A percentile compares a stretch with the other conserved stretches of the same genome.
These are phyloP conservation scores for Octodonta nipae DNA, from an alignment of 2,888 invertebrate species.

Conservation along the genomic window DNA sequence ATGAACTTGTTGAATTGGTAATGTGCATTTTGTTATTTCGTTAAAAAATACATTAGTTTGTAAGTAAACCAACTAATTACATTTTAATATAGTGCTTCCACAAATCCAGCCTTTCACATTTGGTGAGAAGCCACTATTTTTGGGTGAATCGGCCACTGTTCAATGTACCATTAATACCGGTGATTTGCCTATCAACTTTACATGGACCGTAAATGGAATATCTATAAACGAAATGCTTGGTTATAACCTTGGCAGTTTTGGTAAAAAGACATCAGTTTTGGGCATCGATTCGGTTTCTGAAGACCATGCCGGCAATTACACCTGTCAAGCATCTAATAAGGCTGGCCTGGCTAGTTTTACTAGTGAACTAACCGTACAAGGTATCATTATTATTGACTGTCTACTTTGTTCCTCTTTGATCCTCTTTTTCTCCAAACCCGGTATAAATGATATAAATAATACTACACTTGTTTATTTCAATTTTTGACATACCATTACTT, in stretches of 20 bases:
- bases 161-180: constrained; percentile 51
- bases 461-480: no score
- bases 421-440: no score
- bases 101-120: constrained; percentile 50
- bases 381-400: no score
- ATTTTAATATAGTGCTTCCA: constrained; percentile 40
- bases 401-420: no score
- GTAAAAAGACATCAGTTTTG: constrained; percentile 50
- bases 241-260: constrained; percentile 41
- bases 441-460: no score
- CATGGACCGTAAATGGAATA: constrained; percentile 57
- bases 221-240: constrained; percentile 40
- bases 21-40: no score
- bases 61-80: background rate
- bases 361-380: constrained; percentile 40
- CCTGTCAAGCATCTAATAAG: constrained; percentile 41
- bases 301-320: constrained; percentile 44
- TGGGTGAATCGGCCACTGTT: constrained; percentile 40
- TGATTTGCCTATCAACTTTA: constrained; percentile 64
- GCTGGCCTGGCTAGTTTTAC: constrained; percentile 40
- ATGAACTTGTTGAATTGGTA: no score
- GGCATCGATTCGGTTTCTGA: constrained; percentile 44
- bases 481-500: no score
- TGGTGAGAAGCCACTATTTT: constrained; percentile 34
- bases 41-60: no score